A percentile compares a stretch with the other conserved stretches of the same genome.
Evolutionary conservation across 2,113 vertebrate genomes (phyloP).

Genomic region (Colius striatus): DNA sequence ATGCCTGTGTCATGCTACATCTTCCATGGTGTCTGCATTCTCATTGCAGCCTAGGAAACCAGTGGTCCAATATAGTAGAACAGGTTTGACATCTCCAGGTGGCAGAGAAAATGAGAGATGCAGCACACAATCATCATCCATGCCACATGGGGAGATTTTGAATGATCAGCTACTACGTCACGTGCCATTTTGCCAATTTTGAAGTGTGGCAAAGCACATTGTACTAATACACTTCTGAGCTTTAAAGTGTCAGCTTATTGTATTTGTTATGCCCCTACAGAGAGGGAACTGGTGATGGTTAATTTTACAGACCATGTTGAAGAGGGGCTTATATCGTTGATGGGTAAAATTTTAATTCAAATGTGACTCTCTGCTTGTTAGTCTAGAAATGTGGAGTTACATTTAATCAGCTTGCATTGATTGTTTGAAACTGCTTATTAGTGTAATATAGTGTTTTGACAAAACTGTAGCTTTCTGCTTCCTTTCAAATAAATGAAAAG

Average conservation of each 20-base stretch:
- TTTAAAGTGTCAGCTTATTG: neutral
- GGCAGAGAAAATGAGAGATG: neutral
- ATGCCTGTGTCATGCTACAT: neutral
- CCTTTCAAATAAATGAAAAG: neutral
- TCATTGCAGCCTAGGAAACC: neutral
- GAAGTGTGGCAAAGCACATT: neutral
- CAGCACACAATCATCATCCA: neutral
- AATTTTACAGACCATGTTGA: neutral
- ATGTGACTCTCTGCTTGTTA: constrained; percentile 25
- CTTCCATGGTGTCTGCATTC: neutral
- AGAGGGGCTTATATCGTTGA: neutral
- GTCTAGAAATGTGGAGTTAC: neutral
- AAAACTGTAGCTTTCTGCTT: neutral
- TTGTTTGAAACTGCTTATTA: constrained; percentile 39
- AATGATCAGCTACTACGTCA: neutral
- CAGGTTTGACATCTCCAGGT: neutral
- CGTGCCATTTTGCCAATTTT: neutral
- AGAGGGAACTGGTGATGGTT: neutral
- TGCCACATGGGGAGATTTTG: neutral
- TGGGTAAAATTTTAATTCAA: constrained; percentile 12
- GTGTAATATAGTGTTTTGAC: constrained; percentile 31
- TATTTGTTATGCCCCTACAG: neutral
- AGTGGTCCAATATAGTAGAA: neutral
- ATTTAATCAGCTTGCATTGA: constrained; percentile 45
- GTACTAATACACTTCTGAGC: neutral